Percentiles rank a stretch among this genome's conserved stretches.
These are phyloP conservation scores for Drosophila kurseongensis DNA, from an alignment of 1,140 invertebrate species.

Conservation along the genomic window DNA sequence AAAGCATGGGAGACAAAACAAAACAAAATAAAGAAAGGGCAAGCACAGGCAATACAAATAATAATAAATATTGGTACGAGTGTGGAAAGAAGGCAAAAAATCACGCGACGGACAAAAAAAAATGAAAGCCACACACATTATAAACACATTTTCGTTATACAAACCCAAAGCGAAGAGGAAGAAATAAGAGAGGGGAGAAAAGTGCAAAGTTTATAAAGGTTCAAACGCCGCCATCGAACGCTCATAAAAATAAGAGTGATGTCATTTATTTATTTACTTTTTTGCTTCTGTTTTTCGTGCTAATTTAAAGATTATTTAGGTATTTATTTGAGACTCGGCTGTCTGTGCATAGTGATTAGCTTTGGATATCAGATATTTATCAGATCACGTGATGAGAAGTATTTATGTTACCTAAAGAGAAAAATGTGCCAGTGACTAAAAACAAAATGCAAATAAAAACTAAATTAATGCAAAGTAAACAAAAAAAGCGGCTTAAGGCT, in stretches of 20 bases:
- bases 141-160: background rate
- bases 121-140: slow-evolving; percentile 7
- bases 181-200: slow-evolving; percentile 13
- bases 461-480: slow-evolving; percentile 6
- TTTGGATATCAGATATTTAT: slow-evolving; percentile 16
- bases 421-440: slow-evolving; percentile 5
- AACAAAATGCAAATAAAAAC: background rate
- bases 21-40: slow-evolving; percentile 11
- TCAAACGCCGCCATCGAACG: slow-evolving; percentile 36
- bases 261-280: slow-evolving; percentile 61
- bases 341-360: slow-evolving; percentile 18
- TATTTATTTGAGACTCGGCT: slow-evolving; percentile 3
- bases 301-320: slow-evolving; percentile 31
- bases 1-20: slow-evolving; percentile 5
- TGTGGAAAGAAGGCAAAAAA: slow-evolving; percentile 4
- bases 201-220: slow-evolving; percentile 79
- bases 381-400: slow-evolving; percentile 22
- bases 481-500: background rate
- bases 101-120: background rate
- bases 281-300: slow-evolving; percentile 17
- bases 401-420: background rate
- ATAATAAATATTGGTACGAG: slow-evolving; percentile 1
- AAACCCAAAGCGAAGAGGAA: slow-evolving; percentile 15
- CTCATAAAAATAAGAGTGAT: slow-evolving; percentile 58
- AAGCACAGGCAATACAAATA: slow-evolving; percentile 18